Conservation (phyloP, 1,140 invertebrate genomes). For the Conus ventricosus region DNA sequence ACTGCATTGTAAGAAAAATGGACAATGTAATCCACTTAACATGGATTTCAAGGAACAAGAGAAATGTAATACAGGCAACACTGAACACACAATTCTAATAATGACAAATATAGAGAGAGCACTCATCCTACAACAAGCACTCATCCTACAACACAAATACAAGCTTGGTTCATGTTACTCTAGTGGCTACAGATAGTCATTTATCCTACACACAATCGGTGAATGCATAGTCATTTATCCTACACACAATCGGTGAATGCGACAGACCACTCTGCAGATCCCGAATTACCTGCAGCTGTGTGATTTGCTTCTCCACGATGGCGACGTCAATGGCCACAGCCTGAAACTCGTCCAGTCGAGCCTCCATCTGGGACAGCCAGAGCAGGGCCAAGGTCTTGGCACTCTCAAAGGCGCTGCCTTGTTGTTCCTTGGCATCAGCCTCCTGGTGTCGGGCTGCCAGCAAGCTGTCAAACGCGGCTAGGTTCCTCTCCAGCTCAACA, state of each 20-base stretch:
- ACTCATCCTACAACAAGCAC: no score
- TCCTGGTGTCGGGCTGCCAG: slow-evolving; percentile 90
- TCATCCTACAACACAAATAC: no score
- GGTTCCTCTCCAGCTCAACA: slow-evolving; percentile 86
- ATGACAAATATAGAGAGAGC: no score
- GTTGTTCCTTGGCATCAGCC: slow-evolving; percentile 87
- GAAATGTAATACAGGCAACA: neutral
- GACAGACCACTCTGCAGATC: no score
- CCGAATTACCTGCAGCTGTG: slow-evolving; percentile 84
- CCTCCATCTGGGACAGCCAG: slow-evolving; percentile 90
- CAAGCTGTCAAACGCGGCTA: slow-evolving; percentile 83
- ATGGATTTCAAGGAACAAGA: neutral
- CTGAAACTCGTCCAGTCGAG: slow-evolving; percentile 81
- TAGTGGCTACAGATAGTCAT: no score
- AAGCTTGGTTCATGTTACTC: no score
- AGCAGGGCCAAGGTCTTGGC: slow-evolving; percentile 88
- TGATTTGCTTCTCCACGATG: slow-evolving; percentile 86
- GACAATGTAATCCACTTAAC: neutral
- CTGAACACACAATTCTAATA: neutral
- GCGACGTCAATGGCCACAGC: slow-evolving; percentile 92
- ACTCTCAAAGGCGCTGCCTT: slow-evolving; percentile 88
- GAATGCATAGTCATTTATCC: no score
- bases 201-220: no score
- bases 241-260: no score
- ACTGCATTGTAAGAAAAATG: no score